Percentiles rank a stretch among this genome's conserved stretches.
Evolutionary conservation across 2,888 invertebrate genomes (phyloP).

Genomic region (Cheilosia grossa): DNA sequence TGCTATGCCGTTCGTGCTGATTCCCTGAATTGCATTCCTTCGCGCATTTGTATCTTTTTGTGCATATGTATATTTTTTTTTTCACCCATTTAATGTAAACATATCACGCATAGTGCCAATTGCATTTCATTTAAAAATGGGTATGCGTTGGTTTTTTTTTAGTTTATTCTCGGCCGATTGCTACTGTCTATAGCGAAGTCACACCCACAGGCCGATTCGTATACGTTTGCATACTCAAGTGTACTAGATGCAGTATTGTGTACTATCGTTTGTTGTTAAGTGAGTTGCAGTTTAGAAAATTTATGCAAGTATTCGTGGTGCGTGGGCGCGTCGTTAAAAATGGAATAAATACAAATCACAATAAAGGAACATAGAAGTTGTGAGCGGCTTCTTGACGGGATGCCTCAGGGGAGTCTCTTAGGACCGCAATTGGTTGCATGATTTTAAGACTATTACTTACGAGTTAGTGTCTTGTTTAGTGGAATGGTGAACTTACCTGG

Average conservation of each 20-base stretch:
- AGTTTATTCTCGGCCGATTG: constrained; percentile 25
- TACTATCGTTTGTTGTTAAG: constrained; percentile 19
- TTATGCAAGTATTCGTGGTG: constrained; percentile 58
- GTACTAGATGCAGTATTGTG: constrained; percentile 16
- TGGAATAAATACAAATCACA: constrained; percentile 26
- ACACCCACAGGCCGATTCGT: constrained; percentile 48
- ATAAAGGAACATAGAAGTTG: constrained; percentile 1
- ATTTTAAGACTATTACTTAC: constrained; percentile 46
- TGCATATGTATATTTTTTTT: neutral
- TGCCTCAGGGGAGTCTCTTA: constrained; percentile 37
- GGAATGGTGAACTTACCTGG: constrained; percentile 58
- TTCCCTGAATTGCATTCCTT: constrained; percentile 52
- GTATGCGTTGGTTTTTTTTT: neutral
- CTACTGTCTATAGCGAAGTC: constrained; percentile 36
- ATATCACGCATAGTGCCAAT: constrained; percentile 70
- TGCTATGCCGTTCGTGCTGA: neutral
- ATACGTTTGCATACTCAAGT: constrained; percentile 51
- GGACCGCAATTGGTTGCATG: constrained; percentile 22
- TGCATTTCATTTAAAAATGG: constrained; percentile 40
- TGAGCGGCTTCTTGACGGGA: constrained; percentile 15
- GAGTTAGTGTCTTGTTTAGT: neutral
- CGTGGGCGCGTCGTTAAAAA: constrained; percentile 57
- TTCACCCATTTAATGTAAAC: constrained; percentile 56
- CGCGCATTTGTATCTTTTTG: constrained; percentile 11
- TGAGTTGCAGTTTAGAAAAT: constrained; percentile 49